Evolutionary conservation across 1,140 invertebrate genomes (phyloP), one percentile per base, ranked within the genome.

Genomic region (Drosophila sturtevanti): DNA sequence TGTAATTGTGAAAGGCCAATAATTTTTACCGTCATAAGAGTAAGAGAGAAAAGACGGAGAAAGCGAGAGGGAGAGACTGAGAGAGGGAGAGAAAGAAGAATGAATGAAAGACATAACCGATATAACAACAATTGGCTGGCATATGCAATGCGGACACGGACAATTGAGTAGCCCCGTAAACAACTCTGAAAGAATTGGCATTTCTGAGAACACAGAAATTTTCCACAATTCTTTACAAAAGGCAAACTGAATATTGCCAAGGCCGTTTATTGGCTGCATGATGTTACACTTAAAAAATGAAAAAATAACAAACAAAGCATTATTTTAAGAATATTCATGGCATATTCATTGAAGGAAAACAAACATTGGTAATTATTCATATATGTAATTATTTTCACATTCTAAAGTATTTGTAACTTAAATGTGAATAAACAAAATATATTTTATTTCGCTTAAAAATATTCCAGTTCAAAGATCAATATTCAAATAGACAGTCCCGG

Each of bases 1-100:
- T 84, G 81, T 70, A 80, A 80, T 77, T 84, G 65, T 67, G 22
- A 68, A 62, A 58, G 31, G 44, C 61, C 70, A 79, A 75, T 75
- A 75, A 75, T 74, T 67, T 62, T 34, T 14, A 18, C 44, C 14
- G 27, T 6, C 27, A 48, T 21, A 48, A n/a, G 55, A 18, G 12
- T 18, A 9, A 58, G n/a, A 58, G 24, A 58, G n/a, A n/a, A 31
- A 14, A 21, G 10, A n/a, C 27, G 27, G 14, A 31, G 52, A 18
- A 6, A n/a, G 37, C 12, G 48, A 51, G 48, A n/a, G 22, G 7
- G 4, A 6, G n/a, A n/a, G n/a, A n/a, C n/a, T n/a, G n/a, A n/a
- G n/a, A n/a, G 52, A 18, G 14, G 4, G 37, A 41, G 48, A 51
- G 48, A n/a, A 52, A 18, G 4, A 6, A 31, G 27, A 31, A 31